Percentiles rank a stretch among this genome's conserved stretches.
Conservation (phyloP, 1,140 invertebrate species). For the Drosophila grimshawi region DNA sequence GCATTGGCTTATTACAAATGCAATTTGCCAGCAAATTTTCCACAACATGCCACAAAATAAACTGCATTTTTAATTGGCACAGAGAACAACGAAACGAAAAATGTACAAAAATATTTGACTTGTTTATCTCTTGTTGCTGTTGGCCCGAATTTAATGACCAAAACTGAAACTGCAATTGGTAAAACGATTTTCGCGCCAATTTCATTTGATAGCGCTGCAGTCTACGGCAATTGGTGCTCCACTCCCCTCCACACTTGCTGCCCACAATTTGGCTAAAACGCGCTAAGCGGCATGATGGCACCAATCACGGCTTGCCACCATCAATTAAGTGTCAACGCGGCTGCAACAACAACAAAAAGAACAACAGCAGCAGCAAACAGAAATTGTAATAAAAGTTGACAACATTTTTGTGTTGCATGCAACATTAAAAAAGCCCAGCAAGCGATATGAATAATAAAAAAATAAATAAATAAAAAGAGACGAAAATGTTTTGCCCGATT, state of each 20-base stretch:
- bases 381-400: slow-evolving; percentile 78
- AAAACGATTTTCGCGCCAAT: slow-evolving; percentile 82
- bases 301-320: slow-evolving; percentile 81
- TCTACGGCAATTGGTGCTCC: slow-evolving; percentile 1
- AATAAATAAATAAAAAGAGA: slow-evolving; percentile 28
- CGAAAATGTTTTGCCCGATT: slow-evolving; percentile 56
- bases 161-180: slow-evolving; percentile 76
- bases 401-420: slow-evolving; percentile 77
- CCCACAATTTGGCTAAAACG: slow-evolving; percentile 21
- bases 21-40: slow-evolving; percentile 6
- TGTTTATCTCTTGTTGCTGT: slow-evolving; percentile 27
- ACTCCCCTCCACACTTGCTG: neutral
- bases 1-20: slow-evolving; percentile 11
- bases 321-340: slow-evolving; percentile 80
- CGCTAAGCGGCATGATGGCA: slow-evolving; percentile 57
- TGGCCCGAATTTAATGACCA: slow-evolving; percentile 59
- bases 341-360: slow-evolving; percentile 44
- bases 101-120: slow-evolving; percentile 21
- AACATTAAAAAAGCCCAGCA: slow-evolving; percentile 33
- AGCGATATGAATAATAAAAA: slow-evolving; percentile 26
- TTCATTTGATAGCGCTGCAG: slow-evolving; percentile 70
- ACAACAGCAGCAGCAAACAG: slow-evolving; percentile 41
- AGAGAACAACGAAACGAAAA: slow-evolving; percentile 15
- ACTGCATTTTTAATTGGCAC: slow-evolving; percentile 46
- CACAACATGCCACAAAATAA: slow-evolving; percentile 20